Conservation (phyloP, 2,113 vertebrate species). For the Ptychochromis oligacanthus region DNA sequence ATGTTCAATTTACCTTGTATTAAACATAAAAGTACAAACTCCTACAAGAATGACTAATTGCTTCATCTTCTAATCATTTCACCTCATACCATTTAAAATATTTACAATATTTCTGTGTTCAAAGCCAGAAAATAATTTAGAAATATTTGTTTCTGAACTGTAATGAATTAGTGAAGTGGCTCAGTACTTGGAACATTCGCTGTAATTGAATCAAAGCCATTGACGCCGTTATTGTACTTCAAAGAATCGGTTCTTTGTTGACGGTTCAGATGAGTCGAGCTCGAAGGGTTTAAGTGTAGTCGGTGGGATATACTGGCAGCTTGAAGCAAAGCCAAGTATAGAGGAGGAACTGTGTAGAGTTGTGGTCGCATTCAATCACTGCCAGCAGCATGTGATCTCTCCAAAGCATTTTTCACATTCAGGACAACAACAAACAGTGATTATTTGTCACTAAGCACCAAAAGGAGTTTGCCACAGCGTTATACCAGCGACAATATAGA, state of each 20-base stretch:
- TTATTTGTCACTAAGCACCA: slow-evolving; percentile 32
- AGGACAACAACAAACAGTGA: slow-evolving; percentile 29
- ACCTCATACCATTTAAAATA: too few species aligned
- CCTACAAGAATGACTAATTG: not conserved
- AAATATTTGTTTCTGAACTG: not conserved
- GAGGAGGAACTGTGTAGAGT: slow-evolving; percentile 60
- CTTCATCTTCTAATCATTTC: not conserved
- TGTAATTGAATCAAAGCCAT: not conserved
- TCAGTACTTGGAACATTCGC: not conserved
- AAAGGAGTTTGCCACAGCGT: not conserved
- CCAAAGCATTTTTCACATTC: slow-evolving; percentile 47
- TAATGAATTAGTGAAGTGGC: not conserved
- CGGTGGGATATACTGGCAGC: slow-evolving; percentile 8
- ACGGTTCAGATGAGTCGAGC: slow-evolving; percentile 27
- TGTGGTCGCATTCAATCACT: slow-evolving; percentile 53
- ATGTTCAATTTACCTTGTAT: too few species aligned
- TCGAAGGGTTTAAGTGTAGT: slow-evolving; percentile 16
- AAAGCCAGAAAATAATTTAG: not conserved
- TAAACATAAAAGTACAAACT: not conserved
- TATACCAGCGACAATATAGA: slow-evolving; percentile 1
- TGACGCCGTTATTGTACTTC: slow-evolving; percentile 13
- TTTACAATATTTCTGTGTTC: too few species aligned
- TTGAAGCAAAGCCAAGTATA: slow-evolving; percentile 32
- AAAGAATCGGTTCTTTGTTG: slow-evolving; percentile 42
- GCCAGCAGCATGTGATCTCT: slow-evolving; percentile 69